Evolutionary conservation across 2,797 vertebrate genomes (phyloP).

Genomic region (Pseudomugil gertrudae): DNA sequence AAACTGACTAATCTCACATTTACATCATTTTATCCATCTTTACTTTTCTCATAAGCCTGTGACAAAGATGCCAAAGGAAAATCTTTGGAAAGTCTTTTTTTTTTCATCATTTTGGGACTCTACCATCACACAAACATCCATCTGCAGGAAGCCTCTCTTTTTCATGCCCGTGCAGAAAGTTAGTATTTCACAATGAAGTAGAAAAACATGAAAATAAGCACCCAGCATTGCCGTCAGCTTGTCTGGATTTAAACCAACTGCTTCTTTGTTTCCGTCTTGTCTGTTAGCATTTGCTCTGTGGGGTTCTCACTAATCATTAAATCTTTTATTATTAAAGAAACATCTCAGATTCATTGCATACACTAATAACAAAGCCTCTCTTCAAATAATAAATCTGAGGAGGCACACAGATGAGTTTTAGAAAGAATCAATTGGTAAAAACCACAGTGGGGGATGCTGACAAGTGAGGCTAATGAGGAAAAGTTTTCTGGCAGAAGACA

Average conservation of each 20-base stretch:
- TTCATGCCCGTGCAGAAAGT: conserved; percentile 31
- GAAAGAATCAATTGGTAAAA: conserved; percentile 42
- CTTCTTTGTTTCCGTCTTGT: conserved; percentile 40
- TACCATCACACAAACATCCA: conserved; percentile 41
- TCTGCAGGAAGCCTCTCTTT: conserved; percentile 44
- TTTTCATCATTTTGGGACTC: conserved; percentile 14
- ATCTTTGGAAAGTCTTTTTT: conserved; percentile 36
- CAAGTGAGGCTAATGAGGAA: conserved; percentile 35
- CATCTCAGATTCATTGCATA: conserved; percentile 39
- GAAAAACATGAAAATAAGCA: conserved; percentile 30
- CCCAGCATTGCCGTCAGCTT: conserved; percentile 14
- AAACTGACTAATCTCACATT: conserved; percentile 21
- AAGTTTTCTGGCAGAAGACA: conserved; percentile 15
- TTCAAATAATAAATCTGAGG: conserved; percentile 24
- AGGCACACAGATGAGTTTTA: conserved; percentile 20
- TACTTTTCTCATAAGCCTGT: conserved; percentile 10
- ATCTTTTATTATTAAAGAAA: conserved; percentile 41
- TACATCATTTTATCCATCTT: conserved; percentile 11
- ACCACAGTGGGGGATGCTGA: conserved; percentile 28
- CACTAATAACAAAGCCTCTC: conserved; percentile 35
- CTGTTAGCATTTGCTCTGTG: conserved; percentile 35
- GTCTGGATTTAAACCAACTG: conserved; percentile 30
- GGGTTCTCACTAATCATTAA: conserved; percentile 42
- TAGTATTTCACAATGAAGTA: conserved; percentile 45
- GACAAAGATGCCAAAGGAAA: conserved; percentile 20